These are phyloP conservation scores for Grapholita molesta DNA, from an alignment of 1,140 invertebrate genomes.

Conservation along the genomic window DNA sequence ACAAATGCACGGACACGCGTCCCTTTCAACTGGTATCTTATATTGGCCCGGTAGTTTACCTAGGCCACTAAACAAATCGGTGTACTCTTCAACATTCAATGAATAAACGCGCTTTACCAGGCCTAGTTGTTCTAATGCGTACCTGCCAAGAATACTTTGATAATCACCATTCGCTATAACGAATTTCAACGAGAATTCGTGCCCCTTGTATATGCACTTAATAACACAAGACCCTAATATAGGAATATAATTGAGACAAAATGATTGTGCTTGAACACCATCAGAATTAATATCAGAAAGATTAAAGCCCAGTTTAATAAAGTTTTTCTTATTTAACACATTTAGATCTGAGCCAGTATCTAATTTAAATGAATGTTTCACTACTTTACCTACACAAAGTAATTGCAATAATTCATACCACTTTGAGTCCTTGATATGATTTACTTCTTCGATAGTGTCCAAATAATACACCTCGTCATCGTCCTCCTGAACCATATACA, in stretches of 20 bases:
- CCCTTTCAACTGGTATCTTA: neutral
- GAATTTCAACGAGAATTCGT: neutral
- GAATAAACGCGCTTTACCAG: neutral
- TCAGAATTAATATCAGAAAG: neutral
- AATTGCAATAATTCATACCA: constrained; percentile 12
- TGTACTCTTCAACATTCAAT: neutral
- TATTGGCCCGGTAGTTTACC: constrained; percentile 5
- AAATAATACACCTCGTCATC: constrained; percentile 4
- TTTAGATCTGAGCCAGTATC: constrained; percentile 6
- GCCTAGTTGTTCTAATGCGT: neutral
- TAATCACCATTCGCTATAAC: neutral
- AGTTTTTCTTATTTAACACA: neutral
- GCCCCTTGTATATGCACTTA: neutral
- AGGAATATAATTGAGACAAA: neutral
- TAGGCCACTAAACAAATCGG: neutral
- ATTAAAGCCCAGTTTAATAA: neutral
- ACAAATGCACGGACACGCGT: neutral
- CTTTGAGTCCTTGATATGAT: neutral
- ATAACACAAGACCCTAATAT: neutral
- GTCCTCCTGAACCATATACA: neutral
- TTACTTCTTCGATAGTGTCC: neutral
- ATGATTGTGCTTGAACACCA: neutral
- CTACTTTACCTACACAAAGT: neutral
- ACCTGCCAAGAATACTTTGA: constrained; percentile 12
- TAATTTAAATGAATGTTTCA: neutral